Conservation (phyloP, 2,888 invertebrate species). For the Drosophila pseudotalamancana region DNA sequence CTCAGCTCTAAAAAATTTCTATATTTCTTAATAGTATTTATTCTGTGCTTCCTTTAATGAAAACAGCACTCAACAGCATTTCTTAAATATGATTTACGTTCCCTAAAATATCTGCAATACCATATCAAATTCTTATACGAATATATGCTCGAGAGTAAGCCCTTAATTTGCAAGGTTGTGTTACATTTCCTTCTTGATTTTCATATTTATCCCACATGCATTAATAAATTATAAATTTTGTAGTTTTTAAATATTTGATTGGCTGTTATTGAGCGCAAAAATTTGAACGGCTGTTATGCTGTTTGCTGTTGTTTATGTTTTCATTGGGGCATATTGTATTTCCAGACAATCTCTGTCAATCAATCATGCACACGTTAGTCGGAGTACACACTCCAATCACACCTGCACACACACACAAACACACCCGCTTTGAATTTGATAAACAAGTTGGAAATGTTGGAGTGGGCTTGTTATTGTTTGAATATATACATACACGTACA, state of each 20-base stretch:
- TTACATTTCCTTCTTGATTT: too few species aligned
- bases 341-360: slow-evolving; percentile 61
- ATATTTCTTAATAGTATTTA: too few species aligned
- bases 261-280: neutral
- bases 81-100: too few species aligned
- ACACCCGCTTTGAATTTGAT: slow-evolving; percentile 11
- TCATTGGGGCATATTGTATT: slow-evolving; percentile 39
- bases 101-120: too few species aligned
- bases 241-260: slow-evolving; percentile 14
- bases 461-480: slow-evolving; percentile 24
- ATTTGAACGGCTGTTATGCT: neutral
- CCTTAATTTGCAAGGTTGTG: too few species aligned
- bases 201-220: too few species aligned
- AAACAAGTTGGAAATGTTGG: slow-evolving; percentile 21
- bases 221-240: neutral
- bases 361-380: slow-evolving; percentile 55
- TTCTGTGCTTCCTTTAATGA: too few species aligned
- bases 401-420: neutral
- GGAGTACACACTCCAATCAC: slow-evolving; percentile 6
- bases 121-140: too few species aligned
- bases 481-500: neutral
- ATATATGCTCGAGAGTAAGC: too few species aligned
- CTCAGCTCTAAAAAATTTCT: neutral
- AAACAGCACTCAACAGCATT: too few species aligned
- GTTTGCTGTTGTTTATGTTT: slow-evolving; percentile 1